Percentiles rank a stretch among this genome's conserved stretches.
Evolutionary conservation across 2,113 vertebrate genomes (phyloP).

Genomic region (Oryzias celebensis): DNA sequence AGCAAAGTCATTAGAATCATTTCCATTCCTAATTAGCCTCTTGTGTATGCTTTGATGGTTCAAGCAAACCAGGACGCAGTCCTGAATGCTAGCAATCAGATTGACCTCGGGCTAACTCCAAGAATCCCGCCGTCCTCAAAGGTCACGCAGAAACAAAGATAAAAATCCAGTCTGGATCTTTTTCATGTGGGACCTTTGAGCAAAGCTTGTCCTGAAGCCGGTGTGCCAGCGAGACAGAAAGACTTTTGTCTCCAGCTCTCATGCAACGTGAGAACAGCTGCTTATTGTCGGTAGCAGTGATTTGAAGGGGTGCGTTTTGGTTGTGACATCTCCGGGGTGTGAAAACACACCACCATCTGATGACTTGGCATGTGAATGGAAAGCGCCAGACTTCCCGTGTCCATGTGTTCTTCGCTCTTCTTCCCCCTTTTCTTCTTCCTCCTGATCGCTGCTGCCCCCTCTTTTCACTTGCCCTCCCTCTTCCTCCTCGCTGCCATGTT

Average conservation of each 20-base stretch:
- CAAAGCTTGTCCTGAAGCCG: conserved; percentile 35
- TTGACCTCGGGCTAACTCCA: conserved; percentile 30
- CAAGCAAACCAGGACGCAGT: conserved; percentile 23
- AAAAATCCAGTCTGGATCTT: conserved; percentile 12
- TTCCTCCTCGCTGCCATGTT: conserved; percentile 22
- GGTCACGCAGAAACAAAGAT: conserved; percentile 20
- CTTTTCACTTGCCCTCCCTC: conserved; percentile 43
- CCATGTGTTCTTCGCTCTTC: conserved; percentile 43
- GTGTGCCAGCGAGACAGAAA: conserved; percentile 54
- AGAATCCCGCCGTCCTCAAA: conserved; percentile 14
- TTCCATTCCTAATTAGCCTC: conserved; percentile 56
- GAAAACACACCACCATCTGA: conserved; percentile 73
- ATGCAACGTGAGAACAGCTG: conserved; percentile 71
- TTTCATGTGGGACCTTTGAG: conserved; percentile 37
- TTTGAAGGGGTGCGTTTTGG: conserved; percentile 65
- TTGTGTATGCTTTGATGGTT: conserved; percentile 48
- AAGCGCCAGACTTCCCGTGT: conserved; percentile 68
- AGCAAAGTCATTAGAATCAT: conserved; percentile 50
- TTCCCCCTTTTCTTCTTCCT: conserved; percentile 5
- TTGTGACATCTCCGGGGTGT: conserved; percentile 71
- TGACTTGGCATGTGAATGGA: conserved; percentile 68
- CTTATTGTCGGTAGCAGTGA: conserved; percentile 71
- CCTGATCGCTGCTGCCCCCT: conserved; percentile 36
- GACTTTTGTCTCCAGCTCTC: conserved; percentile 66
- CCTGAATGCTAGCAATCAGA: conserved; percentile 31